Conservation (phyloP, 2,888 invertebrate species). For the Dromius quadrimaculatus region DNA sequence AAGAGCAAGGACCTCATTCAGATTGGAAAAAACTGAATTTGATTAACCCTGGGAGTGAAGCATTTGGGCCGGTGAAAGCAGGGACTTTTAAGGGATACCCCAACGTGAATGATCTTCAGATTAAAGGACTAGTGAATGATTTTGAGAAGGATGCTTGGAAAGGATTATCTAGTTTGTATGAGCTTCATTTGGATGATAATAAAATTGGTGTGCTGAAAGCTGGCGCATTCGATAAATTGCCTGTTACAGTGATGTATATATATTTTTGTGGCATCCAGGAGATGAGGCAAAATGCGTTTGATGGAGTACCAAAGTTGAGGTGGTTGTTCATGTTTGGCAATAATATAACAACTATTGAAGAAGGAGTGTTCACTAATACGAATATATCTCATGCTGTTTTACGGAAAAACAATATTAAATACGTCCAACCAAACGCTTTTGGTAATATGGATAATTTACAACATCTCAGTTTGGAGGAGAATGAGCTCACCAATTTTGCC, state of each 20-base stretch:
- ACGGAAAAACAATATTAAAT: constrained; percentile 34
- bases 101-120: constrained; percentile 34
- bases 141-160: constrained; percentile 23
- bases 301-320: constrained; percentile 5
- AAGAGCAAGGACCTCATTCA: neutral
- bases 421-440: constrained; percentile 32
- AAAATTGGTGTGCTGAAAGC: constrained; percentile 15
- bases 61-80: neutral
- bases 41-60: constrained; percentile 2
- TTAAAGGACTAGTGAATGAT: constrained; percentile 29
- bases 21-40: constrained; percentile 31
- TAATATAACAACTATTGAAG: constrained; percentile 23
- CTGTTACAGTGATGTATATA: constrained; percentile 2
- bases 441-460: constrained; percentile 33
- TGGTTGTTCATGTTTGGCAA: constrained; percentile 24
- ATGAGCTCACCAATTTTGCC: constrained; percentile 18
- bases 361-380: constrained; percentile 27
- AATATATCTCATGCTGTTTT: constrained; percentile 18
- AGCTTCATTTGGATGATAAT: constrained; percentile 45
- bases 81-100: constrained; percentile 10
- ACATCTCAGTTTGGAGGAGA: constrained; percentile 39
- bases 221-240: constrained; percentile 29
- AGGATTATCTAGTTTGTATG: constrained; percentile 26
- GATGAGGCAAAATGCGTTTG: constrained; percentile 19
- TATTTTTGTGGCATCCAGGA: constrained; percentile 40